Base-by-base conservation (phyloP, 2,888 invertebrate species). In the Xylota segnis region DNA sequence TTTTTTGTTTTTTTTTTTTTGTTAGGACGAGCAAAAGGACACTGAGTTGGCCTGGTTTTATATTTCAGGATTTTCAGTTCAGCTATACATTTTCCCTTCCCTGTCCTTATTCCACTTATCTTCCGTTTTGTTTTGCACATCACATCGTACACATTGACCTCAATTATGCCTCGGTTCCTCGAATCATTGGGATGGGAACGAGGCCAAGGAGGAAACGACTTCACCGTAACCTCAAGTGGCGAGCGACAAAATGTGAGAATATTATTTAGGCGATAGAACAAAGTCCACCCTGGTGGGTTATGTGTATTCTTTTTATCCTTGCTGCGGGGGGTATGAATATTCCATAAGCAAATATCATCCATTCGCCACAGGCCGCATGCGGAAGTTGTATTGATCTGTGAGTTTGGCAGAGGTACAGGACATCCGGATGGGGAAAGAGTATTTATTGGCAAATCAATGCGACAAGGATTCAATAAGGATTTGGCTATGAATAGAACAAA, bases 391-490 rank as follows among this genome's bases (percentile, higher is more conserved):
- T 74, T 63, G 63, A 75, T 75, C 14, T 45, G 10, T 14, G 43
- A 29, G 18, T 45, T 75, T 75, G 74, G 65, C 74, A 75, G 47
- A 34, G n/a, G 14, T 27, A 10, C 23, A 27, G 37, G 54, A 61
- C 52, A 29, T 71, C 43, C 59, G 37, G 6, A 7, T n/a, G 2
- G 52, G 52, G 43, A 10, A 43, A 66, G 12, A 16, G 50, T 16
- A 61, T 40, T 63, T 76, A 66, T 47, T 52, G 66, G 47, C 66
- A 66, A 56, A 76, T 56, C 45, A 47, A 54, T 56, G 74, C 63
- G 32, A 23, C 45, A 65, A 27, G 56, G 27, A 76, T 47, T 66
- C 27, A 54, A 14, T 32, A n/a, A 54, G 32, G 14, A 63, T 40
- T n/a, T 63, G 63, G 14, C 65, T 52, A 58, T 56, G 45, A 52